Evolutionary conservation across 2,888 invertebrate species (phyloP).

Genomic region (Rotaria socialis): DNA sequence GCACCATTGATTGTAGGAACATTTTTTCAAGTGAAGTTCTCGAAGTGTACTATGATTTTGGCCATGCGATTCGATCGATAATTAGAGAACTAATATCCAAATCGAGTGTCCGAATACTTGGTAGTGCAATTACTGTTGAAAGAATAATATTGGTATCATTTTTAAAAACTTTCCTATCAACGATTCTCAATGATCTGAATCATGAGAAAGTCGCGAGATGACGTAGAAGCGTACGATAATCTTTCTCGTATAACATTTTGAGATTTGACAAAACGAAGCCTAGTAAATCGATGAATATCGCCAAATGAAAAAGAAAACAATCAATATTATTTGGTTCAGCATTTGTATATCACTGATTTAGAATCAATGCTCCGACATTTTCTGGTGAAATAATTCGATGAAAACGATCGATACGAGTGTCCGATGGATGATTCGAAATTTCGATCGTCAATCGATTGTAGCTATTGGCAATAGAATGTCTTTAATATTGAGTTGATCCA

Average conservation of each 20-base stretch:
- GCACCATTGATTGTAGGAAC: background rate
- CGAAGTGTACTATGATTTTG: background rate
- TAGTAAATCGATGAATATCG: background rate
- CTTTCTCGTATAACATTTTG: background rate
- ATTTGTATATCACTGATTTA: background rate
- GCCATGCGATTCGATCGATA: background rate
- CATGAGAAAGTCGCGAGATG: background rate
- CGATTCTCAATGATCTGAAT: background rate
- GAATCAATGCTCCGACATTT: background rate
- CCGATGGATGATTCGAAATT: background rate
- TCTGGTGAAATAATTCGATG: background rate
- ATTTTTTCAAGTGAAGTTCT: background rate
- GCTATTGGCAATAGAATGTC: background rate
- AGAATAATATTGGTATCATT: background rate
- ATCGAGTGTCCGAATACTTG: background rate
- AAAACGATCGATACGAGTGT: background rate
- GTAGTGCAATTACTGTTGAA: background rate
- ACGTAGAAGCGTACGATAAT: background rate
- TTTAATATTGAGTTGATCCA: background rate
- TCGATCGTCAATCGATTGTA: background rate
- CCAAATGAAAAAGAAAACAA: background rate
- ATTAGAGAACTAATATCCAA: background rate
- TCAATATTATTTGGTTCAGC: background rate
- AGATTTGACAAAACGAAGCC: background rate
- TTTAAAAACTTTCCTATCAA: background rate